Evolutionary conservation across 2,113 vertebrate species (phyloP), one percentile per base, ranked within the genome.

Genomic region (Willisornis vidua): DNA sequence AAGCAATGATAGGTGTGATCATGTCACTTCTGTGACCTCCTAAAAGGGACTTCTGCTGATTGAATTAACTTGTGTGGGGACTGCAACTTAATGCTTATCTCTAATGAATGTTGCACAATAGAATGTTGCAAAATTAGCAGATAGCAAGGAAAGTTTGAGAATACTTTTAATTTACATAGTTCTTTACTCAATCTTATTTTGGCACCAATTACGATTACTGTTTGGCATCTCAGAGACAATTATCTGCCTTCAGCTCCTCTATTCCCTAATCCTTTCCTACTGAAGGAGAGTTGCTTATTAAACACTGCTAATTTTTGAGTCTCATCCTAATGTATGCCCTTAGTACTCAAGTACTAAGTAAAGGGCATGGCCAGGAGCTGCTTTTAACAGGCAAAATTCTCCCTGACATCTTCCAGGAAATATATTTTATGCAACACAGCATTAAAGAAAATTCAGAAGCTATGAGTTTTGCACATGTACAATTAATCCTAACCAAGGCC

Each of bases 401-500:
- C 13, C 14, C 9, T 4, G 3, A 48, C 3, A 52, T 17, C 9
- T 90, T 72, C 14, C 31, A 67, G 49, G 9, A 74, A 74, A 54
- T 43, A 51, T 51, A 71, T 86, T 74, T 84, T 14, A 43, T 74
- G 39, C 7, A 71, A 24, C 8, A 19, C 3, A 62, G 4, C 24
- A n/a, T 29, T 35, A 86, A 55, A 43, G 2, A 77, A 59, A 84
- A 63, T 55, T 94, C 48, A 78, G 33, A 59, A 82, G 4, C 4
- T 75, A 31, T 0, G 0, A 67, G 16, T 63, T 81, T 93, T 71
- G 29, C 9, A 10, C 11, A 10, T 11, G 14, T 28, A 43, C 25
- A 54, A 9, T 39, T 81, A 71, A n/a, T 41, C 13, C 18, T 78
- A 22, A 85, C 14, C 37, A 61, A 58, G 5, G 12, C 10, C 25